Evolutionary conservation across 2,797 vertebrate species (phyloP).

Genomic region (Girardinus metallicus): DNA sequence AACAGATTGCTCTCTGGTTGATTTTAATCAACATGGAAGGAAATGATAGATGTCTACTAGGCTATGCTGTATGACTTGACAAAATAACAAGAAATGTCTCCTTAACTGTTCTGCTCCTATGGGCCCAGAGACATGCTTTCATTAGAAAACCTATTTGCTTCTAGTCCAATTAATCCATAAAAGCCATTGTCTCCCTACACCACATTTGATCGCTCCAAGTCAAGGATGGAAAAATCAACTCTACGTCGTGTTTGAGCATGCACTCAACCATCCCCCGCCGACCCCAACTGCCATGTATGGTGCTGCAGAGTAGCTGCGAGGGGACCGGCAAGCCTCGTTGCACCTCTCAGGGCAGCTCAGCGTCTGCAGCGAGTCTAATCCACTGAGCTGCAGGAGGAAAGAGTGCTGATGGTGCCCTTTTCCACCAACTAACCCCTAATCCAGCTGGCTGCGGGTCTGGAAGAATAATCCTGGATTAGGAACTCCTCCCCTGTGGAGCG

Average conservation of each 20-base stretch:
- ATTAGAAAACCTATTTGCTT: neutral
- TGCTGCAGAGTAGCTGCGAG: conserved; percentile 56
- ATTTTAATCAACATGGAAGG: neutral
- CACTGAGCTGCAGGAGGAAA: conserved; percentile 72
- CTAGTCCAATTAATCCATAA: conserved; percentile 24
- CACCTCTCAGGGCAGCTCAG: conserved; percentile 59
- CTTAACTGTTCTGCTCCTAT: neutral
- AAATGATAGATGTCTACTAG: neutral
- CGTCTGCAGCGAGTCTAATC: conserved; percentile 64
- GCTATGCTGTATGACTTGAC: neutral
- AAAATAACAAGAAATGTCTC: conserved; percentile 10
- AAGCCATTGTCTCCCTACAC: conserved; percentile 41
- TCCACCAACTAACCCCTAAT: conserved; percentile 73
- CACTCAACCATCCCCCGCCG: conserved; percentile 49
- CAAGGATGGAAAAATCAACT: conserved; percentile 66
- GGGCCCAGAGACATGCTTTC: conserved; percentile 2
- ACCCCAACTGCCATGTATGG: conserved; percentile 76
- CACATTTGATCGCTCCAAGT: conserved; percentile 48
- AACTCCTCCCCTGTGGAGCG: conserved; percentile 61
- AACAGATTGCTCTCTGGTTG: neutral
- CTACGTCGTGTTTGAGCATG: conserved; percentile 40
- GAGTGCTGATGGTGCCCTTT: conserved; percentile 78
- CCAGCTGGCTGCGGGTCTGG: conserved; percentile 72
- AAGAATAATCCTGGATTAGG: conserved; percentile 81
- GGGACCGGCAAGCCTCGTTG: conserved; percentile 45